phyloP scores from a whole-genome alignment of 2,797 vertebrate species.

The Glossophaga mutica region DNA sequence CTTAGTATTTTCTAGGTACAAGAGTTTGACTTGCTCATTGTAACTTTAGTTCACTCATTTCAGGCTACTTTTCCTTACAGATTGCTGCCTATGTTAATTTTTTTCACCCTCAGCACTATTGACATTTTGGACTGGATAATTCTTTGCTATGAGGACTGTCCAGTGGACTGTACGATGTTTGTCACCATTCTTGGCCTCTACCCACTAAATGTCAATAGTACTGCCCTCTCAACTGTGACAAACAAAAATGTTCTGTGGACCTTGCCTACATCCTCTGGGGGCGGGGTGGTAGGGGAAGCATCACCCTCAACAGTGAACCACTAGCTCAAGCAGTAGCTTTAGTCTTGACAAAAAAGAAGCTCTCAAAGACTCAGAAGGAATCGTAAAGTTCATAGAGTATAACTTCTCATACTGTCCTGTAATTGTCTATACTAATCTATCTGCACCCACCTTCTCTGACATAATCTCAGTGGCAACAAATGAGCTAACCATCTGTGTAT shows the following conservation, averaged over 20 bases:
- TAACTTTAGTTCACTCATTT: background rate
- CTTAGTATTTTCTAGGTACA: background rate
- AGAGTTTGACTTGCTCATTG: too few species aligned
- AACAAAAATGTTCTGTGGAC: background rate
- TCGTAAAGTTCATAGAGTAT: background rate
- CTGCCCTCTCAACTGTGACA: background rate
- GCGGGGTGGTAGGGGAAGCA: background rate
- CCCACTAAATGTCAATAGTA: background rate
- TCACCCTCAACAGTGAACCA: background rate
- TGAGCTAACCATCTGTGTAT: rapidly evolving
- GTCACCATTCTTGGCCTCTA: background rate
- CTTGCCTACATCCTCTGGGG: background rate
- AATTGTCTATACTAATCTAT: background rate
- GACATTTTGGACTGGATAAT: background rate
- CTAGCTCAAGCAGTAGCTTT: background rate
- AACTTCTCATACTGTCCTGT: background rate
- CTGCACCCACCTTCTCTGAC: background rate
- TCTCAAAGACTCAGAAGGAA: background rate
- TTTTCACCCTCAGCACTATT: background rate
- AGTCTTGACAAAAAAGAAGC: background rate
- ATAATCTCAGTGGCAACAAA: background rate
- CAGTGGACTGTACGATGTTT: background rate
- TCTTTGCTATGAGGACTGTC: background rate
- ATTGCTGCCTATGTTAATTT: background rate
- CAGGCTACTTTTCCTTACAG: background rate